A percentile compares a stretch with the other conserved stretches of the same genome.
Evolutionary conservation across 2,888 invertebrate species (phyloP).

Genomic region (Mechanitis messenoides): DNA sequence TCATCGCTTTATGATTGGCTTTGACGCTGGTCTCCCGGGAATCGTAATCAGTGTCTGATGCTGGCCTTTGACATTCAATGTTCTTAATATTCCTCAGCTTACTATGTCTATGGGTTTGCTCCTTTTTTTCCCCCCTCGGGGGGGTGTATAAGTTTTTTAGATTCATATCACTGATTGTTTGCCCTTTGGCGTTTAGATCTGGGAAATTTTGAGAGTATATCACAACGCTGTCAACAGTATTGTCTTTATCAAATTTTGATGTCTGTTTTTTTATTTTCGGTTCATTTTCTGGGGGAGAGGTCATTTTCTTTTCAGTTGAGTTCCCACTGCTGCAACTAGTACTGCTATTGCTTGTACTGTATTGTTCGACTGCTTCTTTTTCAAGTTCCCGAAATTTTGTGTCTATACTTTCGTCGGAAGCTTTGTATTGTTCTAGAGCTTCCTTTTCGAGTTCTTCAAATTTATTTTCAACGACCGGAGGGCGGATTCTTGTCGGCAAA

Average conservation of each 20-base stretch:
- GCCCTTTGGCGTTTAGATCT: constrained; percentile 54
- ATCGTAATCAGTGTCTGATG: constrained; percentile 67
- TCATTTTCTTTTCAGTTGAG: constrained; percentile 52
- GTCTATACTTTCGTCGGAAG: constrained; percentile 75
- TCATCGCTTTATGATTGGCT: constrained; percentile 52
- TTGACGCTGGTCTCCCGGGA: constrained; percentile 43
- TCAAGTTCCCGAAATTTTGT: constrained; percentile 79
- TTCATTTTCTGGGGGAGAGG: constrained; percentile 41
- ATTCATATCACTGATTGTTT: constrained; percentile 63
- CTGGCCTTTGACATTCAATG: constrained; percentile 53
- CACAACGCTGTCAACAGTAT: constrained; percentile 62
- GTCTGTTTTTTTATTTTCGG: constrained; percentile 45
- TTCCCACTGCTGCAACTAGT: constrained; percentile 69
- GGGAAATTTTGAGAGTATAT: constrained; percentile 72
- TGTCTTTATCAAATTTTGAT: constrained; percentile 65
- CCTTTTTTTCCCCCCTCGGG: constrained; percentile 75
- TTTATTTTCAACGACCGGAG: constrained; percentile 57
- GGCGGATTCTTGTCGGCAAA: constrained; percentile 50
- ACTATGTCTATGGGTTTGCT: constrained; percentile 51
- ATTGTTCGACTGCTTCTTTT: constrained; percentile 81
- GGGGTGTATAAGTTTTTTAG: constrained; percentile 75
- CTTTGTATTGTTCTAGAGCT: constrained; percentile 78
- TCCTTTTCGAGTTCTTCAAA: constrained; percentile 77
- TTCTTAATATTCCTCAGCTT: constrained; percentile 52
- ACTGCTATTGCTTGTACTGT: constrained; percentile 72